Conservation (phyloP, 2,113 vertebrate species). For the Syrmaticus mikado region DNA sequence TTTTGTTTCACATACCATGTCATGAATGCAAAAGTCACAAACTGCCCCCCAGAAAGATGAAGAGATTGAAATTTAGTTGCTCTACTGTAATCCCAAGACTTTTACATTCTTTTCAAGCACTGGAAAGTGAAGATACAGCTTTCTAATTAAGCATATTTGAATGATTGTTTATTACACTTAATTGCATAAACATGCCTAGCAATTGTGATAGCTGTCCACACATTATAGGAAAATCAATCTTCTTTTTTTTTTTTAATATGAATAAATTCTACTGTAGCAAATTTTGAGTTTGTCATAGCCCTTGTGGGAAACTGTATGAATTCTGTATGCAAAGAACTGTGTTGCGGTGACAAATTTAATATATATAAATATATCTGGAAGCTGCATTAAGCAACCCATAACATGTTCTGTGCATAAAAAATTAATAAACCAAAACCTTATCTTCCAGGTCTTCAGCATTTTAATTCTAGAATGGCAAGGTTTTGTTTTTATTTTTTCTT, state of each 20-base stretch:
- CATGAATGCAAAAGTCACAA: neutral
- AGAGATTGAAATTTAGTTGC: neutral
- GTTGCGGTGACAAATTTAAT: neutral
- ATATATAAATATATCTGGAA: neutral
- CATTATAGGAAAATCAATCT: neutral
- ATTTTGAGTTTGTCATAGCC: neutral
- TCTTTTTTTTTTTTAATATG: neutral
- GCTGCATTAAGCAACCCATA: neutral
- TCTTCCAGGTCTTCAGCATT: neutral
- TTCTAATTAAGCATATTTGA: neutral
- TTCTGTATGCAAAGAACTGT: neutral
- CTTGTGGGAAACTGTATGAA: neutral
- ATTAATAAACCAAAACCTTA: neutral
- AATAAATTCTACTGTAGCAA: neutral
- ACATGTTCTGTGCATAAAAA: neutral
- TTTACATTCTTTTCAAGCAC: neutral
- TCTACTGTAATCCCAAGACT: neutral
- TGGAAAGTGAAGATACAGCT: neutral
- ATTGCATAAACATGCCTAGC: neutral
- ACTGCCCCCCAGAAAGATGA: neutral
- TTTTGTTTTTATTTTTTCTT: accelerated
- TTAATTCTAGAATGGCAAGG: neutral
- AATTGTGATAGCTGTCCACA: neutral
- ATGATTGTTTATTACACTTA: neutral
- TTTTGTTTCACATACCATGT: neutral